Evolutionary conservation across 2,888 invertebrate species (phyloP).

Genomic region (Polyploca ridens): DNA sequence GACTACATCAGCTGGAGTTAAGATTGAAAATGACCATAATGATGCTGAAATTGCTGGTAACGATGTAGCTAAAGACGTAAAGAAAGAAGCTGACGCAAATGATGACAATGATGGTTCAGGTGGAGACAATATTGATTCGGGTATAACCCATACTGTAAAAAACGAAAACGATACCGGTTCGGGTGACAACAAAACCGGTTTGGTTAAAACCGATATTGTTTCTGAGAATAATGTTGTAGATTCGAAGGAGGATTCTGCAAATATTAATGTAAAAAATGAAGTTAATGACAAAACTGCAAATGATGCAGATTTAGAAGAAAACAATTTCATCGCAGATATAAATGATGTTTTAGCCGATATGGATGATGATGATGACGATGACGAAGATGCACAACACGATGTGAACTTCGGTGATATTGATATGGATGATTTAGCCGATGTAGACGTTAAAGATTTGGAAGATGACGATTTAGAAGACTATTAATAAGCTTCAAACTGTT

Average conservation of each 20-base stretch:
- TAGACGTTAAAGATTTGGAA: not conserved
- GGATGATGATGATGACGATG: conserved; percentile 21
- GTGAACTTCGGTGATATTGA: conserved; percentile 31
- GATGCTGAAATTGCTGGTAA: not conserved
- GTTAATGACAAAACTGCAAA: not conserved
- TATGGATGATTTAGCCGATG: not conserved
- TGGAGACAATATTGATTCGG: not conserved
- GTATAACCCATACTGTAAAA: not conserved
- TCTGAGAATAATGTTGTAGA: not conserved
- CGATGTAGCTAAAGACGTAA: not conserved
- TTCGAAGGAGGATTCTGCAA: not conserved
- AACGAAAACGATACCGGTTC: not conserved
- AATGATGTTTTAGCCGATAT: not conserved
- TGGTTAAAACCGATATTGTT: not conserved
- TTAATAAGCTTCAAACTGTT: conserved; percentile 18
- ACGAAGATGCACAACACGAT: conserved; percentile 19
- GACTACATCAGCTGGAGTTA: too few relatives aligned
- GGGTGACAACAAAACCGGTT: not conserved
- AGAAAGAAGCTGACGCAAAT: not conserved
- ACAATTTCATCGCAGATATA: not conserved
- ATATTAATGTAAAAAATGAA: conserved; percentile 9
- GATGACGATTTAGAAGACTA: conserved; percentile 68
- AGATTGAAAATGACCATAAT: not conserved
- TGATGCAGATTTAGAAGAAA: not conserved
- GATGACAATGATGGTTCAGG: not conserved